Evolutionary conservation across 2,113 vertebrate species (phyloP).

Genomic region (Oryzias javanicus): DNA sequence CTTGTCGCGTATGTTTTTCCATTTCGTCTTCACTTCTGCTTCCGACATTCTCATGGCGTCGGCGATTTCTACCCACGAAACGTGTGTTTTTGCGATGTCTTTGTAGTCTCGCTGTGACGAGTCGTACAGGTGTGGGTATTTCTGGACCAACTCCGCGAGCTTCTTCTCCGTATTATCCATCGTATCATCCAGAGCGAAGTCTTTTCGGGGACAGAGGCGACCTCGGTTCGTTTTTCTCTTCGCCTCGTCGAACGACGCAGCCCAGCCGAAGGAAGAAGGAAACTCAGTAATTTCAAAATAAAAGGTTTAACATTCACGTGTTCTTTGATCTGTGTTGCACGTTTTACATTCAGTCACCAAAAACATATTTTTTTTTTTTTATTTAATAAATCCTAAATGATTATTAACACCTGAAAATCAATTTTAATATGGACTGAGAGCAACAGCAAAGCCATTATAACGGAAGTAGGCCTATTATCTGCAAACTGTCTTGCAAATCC

Average conservation of each 20-base stretch:
- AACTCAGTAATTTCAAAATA: conserved; percentile 38
- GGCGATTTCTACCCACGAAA: conserved; percentile 52
- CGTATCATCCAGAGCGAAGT: conserved; percentile 32
- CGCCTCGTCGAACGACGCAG: neutral
- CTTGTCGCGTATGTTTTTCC: conserved; percentile 65
- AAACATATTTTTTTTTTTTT: too few species aligned
- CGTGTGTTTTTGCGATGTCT: conserved; percentile 29
- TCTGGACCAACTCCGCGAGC: conserved; percentile 43
- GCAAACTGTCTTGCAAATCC: too few species aligned
- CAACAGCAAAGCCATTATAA: too few species aligned
- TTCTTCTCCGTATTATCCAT: conserved; percentile 51
- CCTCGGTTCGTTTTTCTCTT: conserved; percentile 9
- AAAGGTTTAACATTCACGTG: neutral
- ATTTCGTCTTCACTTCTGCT: conserved; percentile 51
- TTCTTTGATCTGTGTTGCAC: too few species aligned
- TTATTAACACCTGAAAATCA: too few species aligned
- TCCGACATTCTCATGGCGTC: conserved; percentile 46
- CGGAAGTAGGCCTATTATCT: too few species aligned
- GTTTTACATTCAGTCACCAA: too few species aligned
- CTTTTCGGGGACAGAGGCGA: conserved; percentile 34
- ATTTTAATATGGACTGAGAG: too few species aligned
- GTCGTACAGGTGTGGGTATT: conserved; percentile 57
- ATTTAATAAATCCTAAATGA: too few species aligned
- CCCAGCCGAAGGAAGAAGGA: conserved; percentile 32
- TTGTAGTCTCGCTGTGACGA: conserved; percentile 49